Percentiles rank a stretch among this genome's conserved stretches.
Conservation (phyloP, 2,113 vertebrate species). For the Centropristis striata region DNA sequence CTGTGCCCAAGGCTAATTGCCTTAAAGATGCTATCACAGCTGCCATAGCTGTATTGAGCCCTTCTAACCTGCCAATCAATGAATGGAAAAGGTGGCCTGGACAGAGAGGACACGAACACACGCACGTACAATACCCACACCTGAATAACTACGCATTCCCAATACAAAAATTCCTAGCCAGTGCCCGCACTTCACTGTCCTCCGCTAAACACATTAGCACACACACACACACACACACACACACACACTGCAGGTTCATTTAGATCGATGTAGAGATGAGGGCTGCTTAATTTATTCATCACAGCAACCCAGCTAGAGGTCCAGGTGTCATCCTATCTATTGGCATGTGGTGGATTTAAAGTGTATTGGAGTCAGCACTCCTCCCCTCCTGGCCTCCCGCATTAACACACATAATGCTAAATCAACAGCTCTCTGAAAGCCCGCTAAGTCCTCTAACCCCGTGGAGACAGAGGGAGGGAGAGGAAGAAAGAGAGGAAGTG, state of each 20-base stretch:
- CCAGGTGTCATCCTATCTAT: constrained; percentile 76
- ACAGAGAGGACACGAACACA: neutral
- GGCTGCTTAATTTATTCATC: constrained; percentile 75
- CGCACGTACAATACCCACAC: constrained; percentile 2
- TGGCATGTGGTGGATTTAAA: constrained; percentile 76
- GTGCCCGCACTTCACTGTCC: neutral
- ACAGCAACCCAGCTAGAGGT: constrained; percentile 63
- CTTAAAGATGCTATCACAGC: constrained; percentile 62
- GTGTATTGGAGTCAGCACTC: constrained; percentile 76
- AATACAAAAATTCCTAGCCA: constrained; percentile 16
- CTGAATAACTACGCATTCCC: neutral
- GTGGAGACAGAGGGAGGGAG: constrained; percentile 46
- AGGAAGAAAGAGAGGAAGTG: constrained; percentile 16
- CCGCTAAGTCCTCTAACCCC: constrained; percentile 68
- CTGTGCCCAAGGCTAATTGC: constrained; percentile 50
- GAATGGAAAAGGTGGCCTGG: constrained; percentile 38
- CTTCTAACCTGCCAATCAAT: constrained; percentile 49
- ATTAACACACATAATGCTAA: constrained; percentile 77
- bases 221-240: constrained; percentile 16
- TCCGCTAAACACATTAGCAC: constrained; percentile 3
- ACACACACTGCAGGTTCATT: constrained; percentile 38
- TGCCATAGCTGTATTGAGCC: constrained; percentile 47
- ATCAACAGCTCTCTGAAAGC: constrained; percentile 73
- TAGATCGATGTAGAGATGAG: constrained; percentile 64
- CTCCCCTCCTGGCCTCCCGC: constrained; percentile 57